These are phyloP conservation scores for Scaptomyza montana DNA, from an alignment of 1,140 invertebrate species.

Conservation along the genomic window DNA sequence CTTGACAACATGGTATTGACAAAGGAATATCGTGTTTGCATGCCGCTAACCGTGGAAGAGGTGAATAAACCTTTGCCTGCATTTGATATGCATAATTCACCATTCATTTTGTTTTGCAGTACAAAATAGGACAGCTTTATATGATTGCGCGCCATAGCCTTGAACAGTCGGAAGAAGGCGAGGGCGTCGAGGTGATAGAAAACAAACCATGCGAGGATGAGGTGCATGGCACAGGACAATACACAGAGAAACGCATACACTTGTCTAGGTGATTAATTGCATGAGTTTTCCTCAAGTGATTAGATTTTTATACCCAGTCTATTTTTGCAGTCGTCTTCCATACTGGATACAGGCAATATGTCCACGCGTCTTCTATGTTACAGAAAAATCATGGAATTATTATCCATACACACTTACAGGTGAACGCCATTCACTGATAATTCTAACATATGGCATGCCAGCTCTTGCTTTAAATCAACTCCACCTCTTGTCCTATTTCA, in stretches of 20 bases:
- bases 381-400: conserved; percentile 97
- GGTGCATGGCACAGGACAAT: conserved; percentile 92
- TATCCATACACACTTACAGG: conserved; percentile 96
- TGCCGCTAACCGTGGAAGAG: conserved; percentile 96
- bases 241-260: conserved; percentile 96
- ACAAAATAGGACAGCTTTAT: conserved; percentile 95
- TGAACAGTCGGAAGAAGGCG: conserved; percentile 94
- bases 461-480: background rate
- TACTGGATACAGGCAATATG: conserved; percentile 94
- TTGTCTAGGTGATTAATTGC: conserved; percentile 89
- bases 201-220: conserved; percentile 92
- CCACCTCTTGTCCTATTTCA: background rate
- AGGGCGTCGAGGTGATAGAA: conserved; percentile 96
- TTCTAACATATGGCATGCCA: conserved; percentile 4
- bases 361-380: conserved; percentile 96
- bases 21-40: conserved; percentile 96
- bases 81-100: background rate
- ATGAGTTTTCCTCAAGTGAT: conserved; percentile 6
- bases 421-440: conserved; percentile 56
- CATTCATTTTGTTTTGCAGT: conserved; percentile 85
- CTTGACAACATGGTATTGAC: conserved; percentile 83
- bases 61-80: conserved; percentile 84
- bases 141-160: conserved; percentile 97
- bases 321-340: conserved; percentile 89
- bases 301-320: background rate